Base-by-base conservation (phyloP, 2,797 vertebrate genomes). In the Carduelis carduelis region DNA sequence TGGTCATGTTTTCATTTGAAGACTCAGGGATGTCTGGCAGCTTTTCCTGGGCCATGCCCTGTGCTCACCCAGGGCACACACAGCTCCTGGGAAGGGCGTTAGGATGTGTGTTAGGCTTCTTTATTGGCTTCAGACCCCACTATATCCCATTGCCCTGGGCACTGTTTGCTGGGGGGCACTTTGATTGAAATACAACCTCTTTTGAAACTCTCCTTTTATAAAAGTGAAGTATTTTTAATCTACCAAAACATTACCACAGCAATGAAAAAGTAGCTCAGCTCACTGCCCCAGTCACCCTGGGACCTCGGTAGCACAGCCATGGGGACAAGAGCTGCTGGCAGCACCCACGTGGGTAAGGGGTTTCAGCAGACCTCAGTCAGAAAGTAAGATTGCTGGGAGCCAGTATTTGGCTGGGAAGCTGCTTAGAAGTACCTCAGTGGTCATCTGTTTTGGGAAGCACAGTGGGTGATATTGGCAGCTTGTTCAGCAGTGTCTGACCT, bases 401-500 rank as follows among this genome's bases (percentile, higher is more conserved):
- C 85, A 91, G 61, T 50, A 23, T 64, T 55, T 79, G 63, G 18
- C 47, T 69, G 35, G 47, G 74, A 71, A 89, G 23, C 50, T 83
- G 61, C 72, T 75, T 35, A 86, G 61, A 82, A 83, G 61, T 28
- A 12, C 32, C 64, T 60, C 50, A 53, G 1, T 23, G 59, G 59
- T 63, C 24, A 21, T 53, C 35, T 60, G n/a, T 59, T 74, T 56
- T 0, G 0, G 61, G 78, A 76, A 74, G 63, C 2, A 2, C 28
- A 57, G 10, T 7, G 63, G 41, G 52, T 76, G 50, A 92, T 87
- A n/a, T 80, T 39, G 43, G 70, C 3, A 5, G 8, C 7, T 16
- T 0, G 0, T 41, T 37, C n/a, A 57, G 55, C 11, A 23, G 4
- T 8, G 21, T 65, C 50, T 5, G 1, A 30, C 12, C 64, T 8